phyloP scores from a whole-genome alignment of 2,888 invertebrate species.

The Habroteleia sp. region DNA sequence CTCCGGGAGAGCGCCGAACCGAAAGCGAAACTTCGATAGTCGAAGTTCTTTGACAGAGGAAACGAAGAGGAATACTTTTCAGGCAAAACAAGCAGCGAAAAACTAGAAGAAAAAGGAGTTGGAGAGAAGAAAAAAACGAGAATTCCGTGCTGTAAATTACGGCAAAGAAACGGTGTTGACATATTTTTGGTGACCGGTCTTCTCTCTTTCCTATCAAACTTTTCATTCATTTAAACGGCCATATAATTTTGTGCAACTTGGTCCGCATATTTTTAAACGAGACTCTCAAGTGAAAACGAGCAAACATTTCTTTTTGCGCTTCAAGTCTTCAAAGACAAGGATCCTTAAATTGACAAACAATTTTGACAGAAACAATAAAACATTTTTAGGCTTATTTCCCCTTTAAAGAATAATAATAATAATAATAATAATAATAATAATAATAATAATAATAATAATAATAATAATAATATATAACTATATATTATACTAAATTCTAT shows the following conservation, averaged over 20 bases:
- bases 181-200: slow-evolving; percentile 23
- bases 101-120: background rate
- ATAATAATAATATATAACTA: no score
- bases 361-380: background rate
- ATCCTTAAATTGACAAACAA: slow-evolving; percentile 1
- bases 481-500: no score
- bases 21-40: slow-evolving; percentile 61
- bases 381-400: no score
- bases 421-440: no score
- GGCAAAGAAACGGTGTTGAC: slow-evolving; percentile 23
- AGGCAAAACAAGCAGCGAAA: slow-evolving; percentile 44
- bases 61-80: slow-evolving; percentile 53
- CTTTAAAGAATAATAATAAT: no score
- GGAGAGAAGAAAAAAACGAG: slow-evolving; percentile 2
- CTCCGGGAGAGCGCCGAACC: slow-evolving; percentile 38
- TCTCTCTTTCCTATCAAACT: slow-evolving; percentile 32
- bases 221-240: slow-evolving; percentile 54
- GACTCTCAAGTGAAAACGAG: slow-evolving; percentile 29
- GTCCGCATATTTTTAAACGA: slow-evolving; percentile 20
- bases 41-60: slow-evolving; percentile 55
- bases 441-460: no score
- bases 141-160: slow-evolving; percentile 6
- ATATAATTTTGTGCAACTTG: slow-evolving; percentile 40
- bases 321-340: background rate
- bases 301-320: slow-evolving; percentile 26